Conservation (phyloP, 1,140 invertebrate genomes). For the Varroa destructor region DNA sequence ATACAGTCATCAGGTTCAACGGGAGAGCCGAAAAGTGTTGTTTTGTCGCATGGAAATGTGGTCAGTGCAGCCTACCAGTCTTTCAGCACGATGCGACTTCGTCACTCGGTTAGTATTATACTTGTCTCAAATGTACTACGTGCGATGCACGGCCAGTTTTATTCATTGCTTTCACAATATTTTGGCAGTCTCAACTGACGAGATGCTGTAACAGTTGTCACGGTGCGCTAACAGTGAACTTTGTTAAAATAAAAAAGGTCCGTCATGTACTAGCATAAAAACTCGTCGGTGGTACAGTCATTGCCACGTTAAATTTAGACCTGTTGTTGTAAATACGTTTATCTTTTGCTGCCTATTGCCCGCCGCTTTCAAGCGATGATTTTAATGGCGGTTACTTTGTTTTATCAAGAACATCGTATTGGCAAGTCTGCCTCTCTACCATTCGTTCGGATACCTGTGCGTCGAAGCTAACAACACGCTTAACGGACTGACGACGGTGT, state of each 20-base stretch:
- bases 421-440: slow-evolving; percentile 6
- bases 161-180: too few species aligned
- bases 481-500: slow-evolving; percentile 15
- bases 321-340: too few species aligned
- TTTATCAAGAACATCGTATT: not conserved
- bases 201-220: too few species aligned
- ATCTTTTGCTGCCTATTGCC: too few species aligned
- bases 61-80: not conserved
- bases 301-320: too few species aligned
- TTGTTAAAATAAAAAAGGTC: too few species aligned
- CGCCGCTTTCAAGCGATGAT: too few species aligned
- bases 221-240: too few species aligned
- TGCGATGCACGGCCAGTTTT: too few species aligned
- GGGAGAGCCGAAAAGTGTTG: slow-evolving; percentile 18
- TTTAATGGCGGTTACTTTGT: not conserved
- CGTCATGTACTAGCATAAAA: too few species aligned
- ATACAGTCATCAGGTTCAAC: slow-evolving; percentile 20
- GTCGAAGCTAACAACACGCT: slow-evolving; percentile 18
- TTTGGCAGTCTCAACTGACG: too few species aligned
- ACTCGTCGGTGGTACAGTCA: too few species aligned
- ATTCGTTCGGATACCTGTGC: slow-evolving; percentile 18
- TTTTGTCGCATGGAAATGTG: not conserved
- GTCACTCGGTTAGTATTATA: not conserved
- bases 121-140: not conserved
- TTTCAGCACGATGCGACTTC: slow-evolving; percentile 1